phyloP scores from a whole-genome alignment of 2,888 invertebrate genomes.

The Microctonus hyperodae region DNA sequence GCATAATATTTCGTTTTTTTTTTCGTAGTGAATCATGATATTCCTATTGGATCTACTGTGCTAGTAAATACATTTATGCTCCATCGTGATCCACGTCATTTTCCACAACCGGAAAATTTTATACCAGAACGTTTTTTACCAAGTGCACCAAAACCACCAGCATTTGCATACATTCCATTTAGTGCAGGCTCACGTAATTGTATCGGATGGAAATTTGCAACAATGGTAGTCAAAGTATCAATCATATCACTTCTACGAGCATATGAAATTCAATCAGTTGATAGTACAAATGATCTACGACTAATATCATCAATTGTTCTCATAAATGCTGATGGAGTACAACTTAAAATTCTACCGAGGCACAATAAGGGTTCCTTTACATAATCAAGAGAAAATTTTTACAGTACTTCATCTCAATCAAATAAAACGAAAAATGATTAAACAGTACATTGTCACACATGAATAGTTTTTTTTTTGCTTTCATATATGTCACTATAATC shows the following conservation, averaged over 20 bases:
- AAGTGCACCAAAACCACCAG: conserved; percentile 57
- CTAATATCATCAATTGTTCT: conserved; percentile 65
- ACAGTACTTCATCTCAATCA: background rate
- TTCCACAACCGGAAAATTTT: conserved; percentile 65
- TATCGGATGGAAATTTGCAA: conserved; percentile 61
- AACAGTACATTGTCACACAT: background rate
- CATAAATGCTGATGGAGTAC: conserved; percentile 50
- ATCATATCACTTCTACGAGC: conserved; percentile 61
- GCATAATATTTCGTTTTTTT: conserved; percentile 30
- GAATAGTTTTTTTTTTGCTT: background rate
- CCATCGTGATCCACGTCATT: conserved; percentile 64
- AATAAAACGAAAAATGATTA: background rate
- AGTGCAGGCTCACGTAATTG: conserved; percentile 64
- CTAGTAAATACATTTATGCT: conserved; percentile 58
- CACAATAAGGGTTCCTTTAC: conserved; percentile 12
- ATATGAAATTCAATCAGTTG: conserved; percentile 60
- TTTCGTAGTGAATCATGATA: conserved; percentile 51
- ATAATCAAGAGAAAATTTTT: background rate
- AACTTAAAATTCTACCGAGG: conserved; percentile 48
- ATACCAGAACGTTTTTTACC: conserved; percentile 66
- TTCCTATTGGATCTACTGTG: conserved; percentile 58
- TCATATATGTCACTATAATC: background rate
- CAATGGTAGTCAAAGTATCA: conserved; percentile 60
- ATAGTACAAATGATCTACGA: conserved; percentile 60
- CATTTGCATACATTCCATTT: conserved; percentile 62